Conservation (phyloP, 2,888 invertebrate species). For the Ectropis crepuscularia region DNA sequence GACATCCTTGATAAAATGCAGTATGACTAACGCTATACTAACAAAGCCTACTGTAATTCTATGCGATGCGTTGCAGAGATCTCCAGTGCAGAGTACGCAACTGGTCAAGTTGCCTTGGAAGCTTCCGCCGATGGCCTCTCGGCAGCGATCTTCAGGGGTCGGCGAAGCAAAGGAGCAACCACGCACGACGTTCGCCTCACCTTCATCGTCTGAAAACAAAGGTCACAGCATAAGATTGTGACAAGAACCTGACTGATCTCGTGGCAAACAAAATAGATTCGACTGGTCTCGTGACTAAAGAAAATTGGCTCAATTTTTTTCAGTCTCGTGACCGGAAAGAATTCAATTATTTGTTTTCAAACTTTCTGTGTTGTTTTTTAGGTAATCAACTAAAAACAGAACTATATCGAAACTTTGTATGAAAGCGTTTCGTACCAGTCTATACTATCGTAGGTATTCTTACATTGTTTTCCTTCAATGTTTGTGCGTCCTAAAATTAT, state of each 20-base stretch:
- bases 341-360: too few species aligned
- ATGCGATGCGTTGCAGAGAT: slow-evolving; percentile 61
- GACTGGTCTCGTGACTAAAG: neutral
- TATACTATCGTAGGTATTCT: too few species aligned
- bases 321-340: too few species aligned
- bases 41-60: slow-evolving; percentile 35
- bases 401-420: too few species aligned
- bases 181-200: slow-evolving; percentile 50
- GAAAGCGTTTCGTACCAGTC: too few species aligned
- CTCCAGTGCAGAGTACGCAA: slow-evolving; percentile 57
- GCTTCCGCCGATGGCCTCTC: slow-evolving; percentile 44
- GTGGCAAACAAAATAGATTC: neutral
- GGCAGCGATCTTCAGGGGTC: slow-evolving; percentile 48
- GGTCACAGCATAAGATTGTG: neutral
- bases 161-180: slow-evolving; percentile 58
- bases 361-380: too few species aligned
- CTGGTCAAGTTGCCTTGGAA: slow-evolving; percentile 41
- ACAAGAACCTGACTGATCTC: neutral
- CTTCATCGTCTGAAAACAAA: slow-evolving; percentile 54
- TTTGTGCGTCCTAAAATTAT: too few species aligned
- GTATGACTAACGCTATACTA: slow-evolving; percentile 18
- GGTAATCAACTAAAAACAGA: too few species aligned
- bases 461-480: too few species aligned
- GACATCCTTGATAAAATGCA: slow-evolving; percentile 30
- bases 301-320: too few species aligned